Evolutionary conservation across 2,113 vertebrate species (phyloP), one percentile per base, ranked within the genome.

Genomic region (Chloroceryle aenea): DNA sequence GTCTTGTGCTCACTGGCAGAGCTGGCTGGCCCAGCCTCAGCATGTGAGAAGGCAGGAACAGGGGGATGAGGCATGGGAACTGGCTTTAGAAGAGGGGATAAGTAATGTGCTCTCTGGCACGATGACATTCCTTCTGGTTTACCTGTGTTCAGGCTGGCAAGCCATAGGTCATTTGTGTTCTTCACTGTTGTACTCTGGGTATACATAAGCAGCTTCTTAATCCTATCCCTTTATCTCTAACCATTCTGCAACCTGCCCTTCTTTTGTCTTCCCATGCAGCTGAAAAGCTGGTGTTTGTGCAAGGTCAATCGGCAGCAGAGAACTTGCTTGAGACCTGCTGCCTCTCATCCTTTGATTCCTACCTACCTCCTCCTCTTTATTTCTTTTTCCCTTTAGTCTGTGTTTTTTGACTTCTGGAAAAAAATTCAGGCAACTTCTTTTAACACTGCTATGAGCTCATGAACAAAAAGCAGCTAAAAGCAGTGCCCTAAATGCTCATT

Each of bases 381-480:
- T 83, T 32, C 23, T 82, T 69, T 67, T 67, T 25, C 15, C 13
- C 29, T 59, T 50, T 11, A 50, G 48, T 5, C 12, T 16, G 3
- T 29, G 13, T 62, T 62, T 40, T 83, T 45, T 55, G 23, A 59
- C 32, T 87, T 62, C 22, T 81, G 63, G 40, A 42, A 43, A 21
- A 72, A 34, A 42, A 26, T 59, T 48, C 47, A 40, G 42, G 25
- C 21, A 19, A 38, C 23, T 77, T 85, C 34, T 68, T 66, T 71
- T 21, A 84, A n/a, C 4, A 5, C 26, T 58, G 11, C 17, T 27
- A 4, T 29, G 59, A 77, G 25, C 25, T 68, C 0, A 0, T 55
- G 59, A 45, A 8, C n/a, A 81, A 29, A 59, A 61, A 73, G 21
- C 63, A 77, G 47, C 43, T 38, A 8, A 63, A 77, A 76, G 4